Conservation (phyloP, 2,888 invertebrate genomes). For the Drosophila ezoana region DNA sequence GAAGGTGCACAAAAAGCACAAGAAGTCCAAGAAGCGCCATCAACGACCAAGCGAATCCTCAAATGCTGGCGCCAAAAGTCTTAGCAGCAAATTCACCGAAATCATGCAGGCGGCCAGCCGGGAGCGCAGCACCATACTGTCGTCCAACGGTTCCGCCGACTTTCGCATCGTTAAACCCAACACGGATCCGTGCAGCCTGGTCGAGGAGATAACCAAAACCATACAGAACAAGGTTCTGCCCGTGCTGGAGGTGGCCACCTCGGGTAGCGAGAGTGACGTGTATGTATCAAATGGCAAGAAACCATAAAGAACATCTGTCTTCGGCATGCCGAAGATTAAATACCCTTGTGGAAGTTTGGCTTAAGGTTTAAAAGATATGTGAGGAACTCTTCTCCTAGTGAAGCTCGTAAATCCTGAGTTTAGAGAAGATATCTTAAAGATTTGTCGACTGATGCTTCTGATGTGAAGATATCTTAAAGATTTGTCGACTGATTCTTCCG, state of each 20-base stretch:
- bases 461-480: no score
- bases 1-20: conserved; percentile 78
- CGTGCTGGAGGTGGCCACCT: conserved; percentile 88
- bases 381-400: no score
- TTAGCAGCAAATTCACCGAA: conserved; percentile 83
- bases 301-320: no score
- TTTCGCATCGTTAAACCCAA: conserved; percentile 79
- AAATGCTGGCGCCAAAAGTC: conserved; percentile 43
- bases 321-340: no score
- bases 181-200: conserved; percentile 86
- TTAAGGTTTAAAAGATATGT: no score
- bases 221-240: conserved; percentile 83
- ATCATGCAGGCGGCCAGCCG: conserved; percentile 82
- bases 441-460: no score
- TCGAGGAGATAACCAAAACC: conserved; percentile 86
- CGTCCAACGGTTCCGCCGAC: conserved; percentile 73
- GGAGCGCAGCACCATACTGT: conserved; percentile 68
- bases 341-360: no score
- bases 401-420: no score
- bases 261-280: conserved; percentile 88
- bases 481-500: no score
- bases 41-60: conserved; percentile 85
- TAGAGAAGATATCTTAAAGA: no score
- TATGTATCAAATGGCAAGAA: conserved; percentile 60
- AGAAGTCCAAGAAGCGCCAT: conserved; percentile 87